These are phyloP conservation scores for Synergus laeviventris DNA, from an alignment of 2,888 invertebrate species.

Conservation along the genomic window DNA sequence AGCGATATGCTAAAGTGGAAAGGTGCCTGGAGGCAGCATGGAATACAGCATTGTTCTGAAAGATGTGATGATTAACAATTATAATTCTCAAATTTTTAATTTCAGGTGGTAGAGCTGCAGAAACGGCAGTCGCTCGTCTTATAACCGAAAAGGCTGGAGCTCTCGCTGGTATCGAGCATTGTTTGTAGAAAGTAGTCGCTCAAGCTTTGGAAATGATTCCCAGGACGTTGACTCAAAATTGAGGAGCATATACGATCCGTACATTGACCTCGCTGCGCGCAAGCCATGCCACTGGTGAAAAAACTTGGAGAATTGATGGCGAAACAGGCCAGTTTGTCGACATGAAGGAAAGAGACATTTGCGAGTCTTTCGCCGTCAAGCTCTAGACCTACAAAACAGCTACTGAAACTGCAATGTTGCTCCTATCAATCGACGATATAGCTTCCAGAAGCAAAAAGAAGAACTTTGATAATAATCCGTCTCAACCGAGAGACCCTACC, in stretches of 20 bases:
- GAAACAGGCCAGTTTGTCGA: too few relatives aligned
- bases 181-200: constrained; percentile 96
- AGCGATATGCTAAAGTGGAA: constrained; percentile 93
- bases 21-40: constrained; percentile 96
- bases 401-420: too few relatives aligned
- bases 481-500: constrained; percentile 78
- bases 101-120: constrained; percentile 97
- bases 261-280: constrained; percentile 96
- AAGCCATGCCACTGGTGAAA: constrained; percentile 87
- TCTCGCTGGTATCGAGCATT: constrained; percentile 86
- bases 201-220: constrained; percentile 98
- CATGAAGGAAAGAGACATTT: too few relatives aligned
- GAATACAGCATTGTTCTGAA: constrained; percentile 95
- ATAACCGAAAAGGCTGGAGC: constrained; percentile 88
- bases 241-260: constrained; percentile 97
- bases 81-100: too few relatives aligned
- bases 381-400: constrained; percentile 92
- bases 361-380: constrained; percentile 98
- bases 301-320: too few relatives aligned
- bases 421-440: too few relatives aligned
- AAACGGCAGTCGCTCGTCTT: constrained; percentile 95
- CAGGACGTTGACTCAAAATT: constrained; percentile 97
- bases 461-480: too few relatives aligned
- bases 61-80: constrained; percentile 98
- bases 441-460: too few relatives aligned